Base-by-base conservation (phyloP, 2,797 vertebrate genomes). In the Sciurus vulgaris region DNA sequence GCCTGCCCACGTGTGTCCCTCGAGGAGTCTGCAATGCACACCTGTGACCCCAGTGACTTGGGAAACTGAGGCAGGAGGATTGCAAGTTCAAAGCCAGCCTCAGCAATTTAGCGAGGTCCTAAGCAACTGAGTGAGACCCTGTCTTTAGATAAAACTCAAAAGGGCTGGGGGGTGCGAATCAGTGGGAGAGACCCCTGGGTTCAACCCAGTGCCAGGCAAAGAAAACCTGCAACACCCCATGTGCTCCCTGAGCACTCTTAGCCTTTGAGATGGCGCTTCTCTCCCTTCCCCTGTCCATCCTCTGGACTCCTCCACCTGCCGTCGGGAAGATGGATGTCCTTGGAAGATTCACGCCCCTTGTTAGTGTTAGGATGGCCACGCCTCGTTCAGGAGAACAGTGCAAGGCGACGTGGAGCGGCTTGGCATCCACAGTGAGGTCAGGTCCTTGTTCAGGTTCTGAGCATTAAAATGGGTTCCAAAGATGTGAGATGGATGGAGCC, bases 381-480 rank as follows among this genome's bases (percentile, higher is more conserved):
- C 0, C n/a, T 5, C 4, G 4, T 30, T n/a, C 0, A 38, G 38
- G 3, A 18, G 49, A 54, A 41, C 38, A 9, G 17, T 0, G 2
- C 3, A 4, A 28, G 51, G 28, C 33, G 35, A 3, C 6, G 22
- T 12, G 14, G 5, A 9, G 38, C 47, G 4, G 1, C 65, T 6
- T 0, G 0, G 7, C 5, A 0, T 38, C 1, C 0, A 14, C 1
- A 2, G 0, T 14, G 72, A 3, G 1, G 1, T 24, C 13, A 2
- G 2, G 4, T 13, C 83, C 33, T 76, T 22, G 0, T 26, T 35
- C 56, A 14, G 22, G 56, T 28, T 82, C 86, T 33, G 49, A 83
- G 72, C 7, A 0, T 1, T n/a, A 33, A 54, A 35, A 33, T 22
- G 28, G 24, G 24, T 56, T 79, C 70, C 3, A 9, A 11, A 56